phyloP scores from a whole-genome alignment of 2,113 vertebrate genomes.

The Loxodonta africana region DNA sequence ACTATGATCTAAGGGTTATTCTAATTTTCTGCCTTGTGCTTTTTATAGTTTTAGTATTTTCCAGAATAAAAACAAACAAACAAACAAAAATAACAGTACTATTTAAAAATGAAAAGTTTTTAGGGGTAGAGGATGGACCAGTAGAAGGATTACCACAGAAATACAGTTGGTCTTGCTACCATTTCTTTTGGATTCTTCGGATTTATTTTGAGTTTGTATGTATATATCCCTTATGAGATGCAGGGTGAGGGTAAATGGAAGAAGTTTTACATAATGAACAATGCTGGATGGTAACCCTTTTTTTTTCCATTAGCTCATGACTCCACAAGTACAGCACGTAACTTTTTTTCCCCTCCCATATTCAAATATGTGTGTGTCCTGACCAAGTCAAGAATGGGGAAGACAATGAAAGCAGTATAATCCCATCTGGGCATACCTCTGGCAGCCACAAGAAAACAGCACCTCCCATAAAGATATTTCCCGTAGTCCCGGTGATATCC shows the following conservation, averaged over 20 bases:
- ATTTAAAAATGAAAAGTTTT: background rate
- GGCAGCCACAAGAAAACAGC: accelerated
- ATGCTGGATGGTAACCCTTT: background rate
- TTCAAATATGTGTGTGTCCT: background rate
- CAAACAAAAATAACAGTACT: background rate
- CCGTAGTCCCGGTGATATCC: background rate
- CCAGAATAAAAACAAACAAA: background rate
- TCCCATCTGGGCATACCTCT: background rate
- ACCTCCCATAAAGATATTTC: too few relatives aligned
- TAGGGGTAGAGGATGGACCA: background rate
- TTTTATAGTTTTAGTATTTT: background rate
- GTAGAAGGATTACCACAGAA: background rate
- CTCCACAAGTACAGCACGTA: background rate
- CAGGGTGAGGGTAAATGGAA: background rate
- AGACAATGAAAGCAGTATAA: background rate
- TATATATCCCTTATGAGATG: background rate
- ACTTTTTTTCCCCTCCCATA: background rate
- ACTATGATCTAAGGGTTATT: background rate
- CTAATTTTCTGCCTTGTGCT: background rate
- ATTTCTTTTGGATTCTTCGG: background rate
- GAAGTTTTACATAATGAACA: background rate
- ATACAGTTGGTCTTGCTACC: background rate
- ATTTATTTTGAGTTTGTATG: background rate
- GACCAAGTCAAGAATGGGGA: background rate
- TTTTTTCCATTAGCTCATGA: background rate